phyloP scores from a whole-genome alignment of 2,797 vertebrate genomes.

The Phoxinus dragarum region DNA sequence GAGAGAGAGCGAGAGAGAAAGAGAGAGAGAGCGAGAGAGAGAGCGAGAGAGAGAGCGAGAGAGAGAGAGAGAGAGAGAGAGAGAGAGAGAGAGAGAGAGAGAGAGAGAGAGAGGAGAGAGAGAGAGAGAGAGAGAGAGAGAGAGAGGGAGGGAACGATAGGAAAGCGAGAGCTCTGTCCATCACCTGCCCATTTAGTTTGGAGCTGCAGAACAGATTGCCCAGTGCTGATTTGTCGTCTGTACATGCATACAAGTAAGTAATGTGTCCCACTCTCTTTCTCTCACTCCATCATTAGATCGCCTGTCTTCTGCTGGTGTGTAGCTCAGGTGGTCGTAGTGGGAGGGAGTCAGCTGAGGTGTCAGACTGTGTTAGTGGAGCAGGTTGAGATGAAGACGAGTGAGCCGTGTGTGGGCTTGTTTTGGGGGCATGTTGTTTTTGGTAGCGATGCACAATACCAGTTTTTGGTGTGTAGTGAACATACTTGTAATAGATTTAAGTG shows the following conservation, averaged over 20 bases:
- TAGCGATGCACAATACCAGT: background rate
- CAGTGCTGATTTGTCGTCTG: conserved; percentile 26
- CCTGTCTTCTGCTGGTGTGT: conserved; percentile 59
- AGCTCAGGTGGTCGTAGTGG: conserved; percentile 22
- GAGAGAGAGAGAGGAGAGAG: too few species aligned
- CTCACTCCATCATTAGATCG: conserved; percentile 67
- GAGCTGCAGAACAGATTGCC: conserved; percentile 52
- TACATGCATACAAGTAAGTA: conserved; percentile 39
- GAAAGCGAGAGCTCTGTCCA: conserved; percentile 36
- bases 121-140: conserved; percentile 28
- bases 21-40: too few species aligned
- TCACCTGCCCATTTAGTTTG: conserved; percentile 51
- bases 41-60: too few species aligned
- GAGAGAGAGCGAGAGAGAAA: conserved; percentile 31
- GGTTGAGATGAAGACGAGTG: conserved; percentile 15
- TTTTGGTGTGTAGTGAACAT: background rate
- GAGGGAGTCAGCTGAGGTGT: conserved; percentile 31
- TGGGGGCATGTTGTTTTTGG: background rate
- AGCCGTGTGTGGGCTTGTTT: conserved; percentile 7
- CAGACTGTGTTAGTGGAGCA: conserved; percentile 28
- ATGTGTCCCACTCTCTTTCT: conserved; percentile 31
- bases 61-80: too few species aligned
- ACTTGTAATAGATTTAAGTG: background rate
- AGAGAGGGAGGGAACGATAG: conserved; percentile 36
- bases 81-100: too few species aligned